Percentiles rank a stretch among this genome's conserved stretches.
phyloP scores from a whole-genome alignment of 2,888 invertebrate genomes.

The Acrobeloides nanus region DNA sequence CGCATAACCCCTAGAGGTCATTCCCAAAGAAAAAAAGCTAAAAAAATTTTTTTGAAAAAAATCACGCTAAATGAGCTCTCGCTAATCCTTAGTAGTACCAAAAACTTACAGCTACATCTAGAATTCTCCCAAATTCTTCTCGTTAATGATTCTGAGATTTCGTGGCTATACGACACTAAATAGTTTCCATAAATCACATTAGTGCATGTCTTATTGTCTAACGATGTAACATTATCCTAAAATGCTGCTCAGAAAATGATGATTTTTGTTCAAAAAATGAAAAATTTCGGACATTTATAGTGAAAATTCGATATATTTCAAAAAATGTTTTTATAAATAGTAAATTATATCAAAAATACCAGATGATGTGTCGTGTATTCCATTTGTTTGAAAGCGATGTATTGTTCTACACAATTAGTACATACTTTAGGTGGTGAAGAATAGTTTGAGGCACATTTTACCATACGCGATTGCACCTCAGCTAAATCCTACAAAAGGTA shows the following conservation, averaged over 20 bases:
- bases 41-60: too few species aligned
- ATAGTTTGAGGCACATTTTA: conserved; percentile 41
- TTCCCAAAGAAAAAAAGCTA: too few species aligned
- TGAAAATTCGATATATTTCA: not conserved
- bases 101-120: conserved; percentile 42
- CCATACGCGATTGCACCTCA: conserved; percentile 29
- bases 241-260: conserved; percentile 1
- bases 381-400: conserved; percentile 41
- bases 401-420: conserved; percentile 46
- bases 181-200: conserved; percentile 49
- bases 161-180: conserved; percentile 41
- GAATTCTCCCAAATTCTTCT: conserved; percentile 44
- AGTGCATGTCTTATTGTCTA: conserved; percentile 41
- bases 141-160: conserved; percentile 36
- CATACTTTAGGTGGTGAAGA: conserved; percentile 51
- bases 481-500: conserved; percentile 17
- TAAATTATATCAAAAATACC: conserved; percentile 25
- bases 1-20: too few species aligned
- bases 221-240: conserved; percentile 24
- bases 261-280: not conserved
- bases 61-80: too few species aligned
- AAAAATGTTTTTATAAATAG: too few species aligned
- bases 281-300: not conserved
- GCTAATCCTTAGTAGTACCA: too few species aligned
- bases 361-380: conserved; percentile 43